Conservation (phyloP, 1,140 invertebrate species). For the Drosophila equinoxialis region DNA sequence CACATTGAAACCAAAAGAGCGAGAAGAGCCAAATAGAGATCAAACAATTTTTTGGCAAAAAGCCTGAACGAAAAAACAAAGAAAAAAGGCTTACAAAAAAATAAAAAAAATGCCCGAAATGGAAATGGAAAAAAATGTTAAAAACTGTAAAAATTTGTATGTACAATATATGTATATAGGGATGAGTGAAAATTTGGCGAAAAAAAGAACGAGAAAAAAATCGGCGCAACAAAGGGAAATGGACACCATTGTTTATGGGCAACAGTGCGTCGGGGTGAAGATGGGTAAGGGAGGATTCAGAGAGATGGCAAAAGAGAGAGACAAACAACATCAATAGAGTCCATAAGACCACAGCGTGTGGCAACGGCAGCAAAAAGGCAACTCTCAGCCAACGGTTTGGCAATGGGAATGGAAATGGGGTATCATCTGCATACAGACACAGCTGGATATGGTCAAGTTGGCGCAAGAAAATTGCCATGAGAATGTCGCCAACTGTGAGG, state of each 20-base stretch:
- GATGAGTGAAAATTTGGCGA: conserved; percentile 50
- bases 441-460: conserved; percentile 76
- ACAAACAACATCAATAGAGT: conserved; percentile 41
- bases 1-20: conserved; percentile 1
- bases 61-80: conserved; percentile 39
- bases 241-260: conserved; percentile 52
- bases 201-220: conserved; percentile 22
- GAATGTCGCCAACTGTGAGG: conserved; percentile 48
- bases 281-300: not conserved
- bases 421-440: conserved; percentile 68
- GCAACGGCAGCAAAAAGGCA: conserved; percentile 19
- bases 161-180: conserved; percentile 25
- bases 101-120: conserved; percentile 1
- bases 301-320: not conserved
- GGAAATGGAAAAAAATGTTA: conserved; percentile 27
- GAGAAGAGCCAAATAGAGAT: conserved; percentile 33
- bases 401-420: conserved; percentile 16
- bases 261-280: conserved; percentile 15
- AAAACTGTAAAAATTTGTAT: conserved; percentile 52
- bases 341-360: conserved; percentile 59
- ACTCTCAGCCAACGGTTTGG: conserved; percentile 35
- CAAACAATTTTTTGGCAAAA: conserved; percentile 61
- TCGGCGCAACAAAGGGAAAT: conserved; percentile 55
- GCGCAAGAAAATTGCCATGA: conserved; percentile 55
- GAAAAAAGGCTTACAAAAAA: conserved; percentile 19